These are phyloP conservation scores for Archips crataeganus DNA, from an alignment of 2,888 invertebrate genomes.

Conservation along the genomic window DNA sequence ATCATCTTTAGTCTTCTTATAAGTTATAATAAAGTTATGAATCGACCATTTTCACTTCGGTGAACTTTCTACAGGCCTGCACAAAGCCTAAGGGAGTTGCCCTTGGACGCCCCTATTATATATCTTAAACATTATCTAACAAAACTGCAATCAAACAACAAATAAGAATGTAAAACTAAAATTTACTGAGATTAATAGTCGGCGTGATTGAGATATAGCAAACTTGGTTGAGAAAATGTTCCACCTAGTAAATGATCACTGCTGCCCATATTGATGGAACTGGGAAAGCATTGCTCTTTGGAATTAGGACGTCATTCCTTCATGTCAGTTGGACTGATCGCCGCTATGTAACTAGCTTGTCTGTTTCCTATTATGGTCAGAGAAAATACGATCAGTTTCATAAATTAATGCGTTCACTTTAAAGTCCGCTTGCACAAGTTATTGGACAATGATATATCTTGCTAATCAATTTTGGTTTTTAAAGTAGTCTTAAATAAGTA, in stretches of 20 bases:
- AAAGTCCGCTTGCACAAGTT: not conserved
- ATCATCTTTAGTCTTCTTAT: not conserved
- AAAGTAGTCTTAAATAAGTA: not conserved
- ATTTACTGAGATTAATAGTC: not conserved
- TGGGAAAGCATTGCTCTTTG: conserved; percentile 11
- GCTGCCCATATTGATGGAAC: conserved; percentile 29
- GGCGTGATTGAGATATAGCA: not conserved
- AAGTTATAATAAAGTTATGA: not conserved
- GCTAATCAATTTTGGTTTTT: not conserved
- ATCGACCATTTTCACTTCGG: not conserved
- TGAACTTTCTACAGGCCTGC: not conserved
- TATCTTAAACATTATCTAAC: not conserved
- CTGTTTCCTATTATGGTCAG: conserved; percentile 7
- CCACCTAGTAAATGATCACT: conserved; percentile 23
- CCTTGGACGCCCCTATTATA: not conserved
- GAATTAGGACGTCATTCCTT: conserved; percentile 26
- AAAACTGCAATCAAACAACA: not conserved
- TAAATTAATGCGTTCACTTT: conserved; percentile 6
- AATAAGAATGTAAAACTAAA: not conserved
- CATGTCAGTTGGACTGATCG: conserved; percentile 19
- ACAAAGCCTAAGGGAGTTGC: not conserved
- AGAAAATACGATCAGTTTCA: conserved; percentile 1
- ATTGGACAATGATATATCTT: not conserved
- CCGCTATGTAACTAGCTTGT: conserved; percentile 14
- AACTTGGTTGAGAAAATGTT: conserved; percentile 3